Evolutionary conservation across 2,888 invertebrate species (phyloP).

Genomic region (Phaedon cochleariae): DNA sequence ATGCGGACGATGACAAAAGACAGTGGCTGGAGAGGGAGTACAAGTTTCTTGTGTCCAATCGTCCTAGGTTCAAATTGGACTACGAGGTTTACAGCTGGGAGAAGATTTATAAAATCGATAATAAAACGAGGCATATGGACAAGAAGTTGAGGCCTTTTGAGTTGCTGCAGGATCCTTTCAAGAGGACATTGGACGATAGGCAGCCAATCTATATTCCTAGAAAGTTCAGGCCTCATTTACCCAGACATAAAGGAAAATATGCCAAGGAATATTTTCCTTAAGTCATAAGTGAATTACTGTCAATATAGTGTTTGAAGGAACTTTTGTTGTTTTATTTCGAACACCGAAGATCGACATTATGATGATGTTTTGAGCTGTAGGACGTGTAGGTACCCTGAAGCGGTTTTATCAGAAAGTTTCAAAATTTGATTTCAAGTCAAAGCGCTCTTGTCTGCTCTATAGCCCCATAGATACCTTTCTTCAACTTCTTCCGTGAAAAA

Average conservation of each 20-base stretch:
- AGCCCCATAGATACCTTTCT: too few relatives aligned
- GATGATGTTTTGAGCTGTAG: too few relatives aligned
- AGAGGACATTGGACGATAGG: conserved; percentile 74
- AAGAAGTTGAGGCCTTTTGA: conserved; percentile 77
- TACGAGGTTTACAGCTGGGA: conserved; percentile 86
- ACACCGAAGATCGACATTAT: too few relatives aligned
- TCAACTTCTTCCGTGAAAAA: too few relatives aligned
- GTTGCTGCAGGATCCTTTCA: conserved; percentile 68
- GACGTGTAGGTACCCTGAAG: too few relatives aligned
- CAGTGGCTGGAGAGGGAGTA: conserved; percentile 75
- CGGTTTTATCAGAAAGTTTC: too few relatives aligned
- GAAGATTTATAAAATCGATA: conserved; percentile 78
- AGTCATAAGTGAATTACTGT: conserved; percentile 16
- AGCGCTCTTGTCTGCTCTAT: too few relatives aligned
- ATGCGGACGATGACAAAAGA: conserved; percentile 73
- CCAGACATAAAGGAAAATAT: conserved; percentile 69
- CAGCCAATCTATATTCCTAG: conserved; percentile 76
- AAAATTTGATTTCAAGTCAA: too few relatives aligned
- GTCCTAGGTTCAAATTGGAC: conserved; percentile 68
- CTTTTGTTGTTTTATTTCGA: neutral
- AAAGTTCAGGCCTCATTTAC: conserved; percentile 68
- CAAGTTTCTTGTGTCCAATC: conserved; percentile 75
- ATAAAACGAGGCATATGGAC: conserved; percentile 75
- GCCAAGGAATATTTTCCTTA: conserved; percentile 76
- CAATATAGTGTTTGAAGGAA: neutral